phyloP scores from a whole-genome alignment of 2,797 vertebrate genomes.

The Erethizon dorsatum region DNA sequence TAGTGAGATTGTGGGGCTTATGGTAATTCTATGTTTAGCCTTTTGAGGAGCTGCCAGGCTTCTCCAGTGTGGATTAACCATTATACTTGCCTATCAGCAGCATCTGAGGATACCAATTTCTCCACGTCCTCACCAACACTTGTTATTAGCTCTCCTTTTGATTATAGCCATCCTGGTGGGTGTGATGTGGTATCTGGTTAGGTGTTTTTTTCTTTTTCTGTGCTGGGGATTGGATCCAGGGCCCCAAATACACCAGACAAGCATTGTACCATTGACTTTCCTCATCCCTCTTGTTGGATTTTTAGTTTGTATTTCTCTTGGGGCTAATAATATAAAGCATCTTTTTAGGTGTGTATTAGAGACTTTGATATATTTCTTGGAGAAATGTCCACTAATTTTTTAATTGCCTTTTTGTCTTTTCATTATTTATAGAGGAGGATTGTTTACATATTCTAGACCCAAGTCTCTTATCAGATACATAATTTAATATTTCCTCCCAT shows the following conservation, averaged over 20 bases:
- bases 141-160: not conserved
- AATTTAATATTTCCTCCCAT: not conserved
- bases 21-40: not conserved
- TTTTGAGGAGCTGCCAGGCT: not conserved
- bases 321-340: not conserved
- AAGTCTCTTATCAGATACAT: not conserved
- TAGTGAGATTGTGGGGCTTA: not conserved
- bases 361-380: not conserved
- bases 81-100: fast-evolving
- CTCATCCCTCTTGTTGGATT: not conserved
- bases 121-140: fast-evolving
- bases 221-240: not conserved
- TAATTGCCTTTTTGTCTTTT: not conserved
- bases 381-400: not conserved
- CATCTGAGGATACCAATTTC: not conserved
- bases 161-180: not conserved
- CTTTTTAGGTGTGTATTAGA: no score
- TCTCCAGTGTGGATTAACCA: not conserved
- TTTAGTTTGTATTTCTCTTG: not conserved
- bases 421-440: not conserved
- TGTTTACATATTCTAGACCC: not conserved
- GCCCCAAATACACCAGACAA: not conserved
- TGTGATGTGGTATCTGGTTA: no score
- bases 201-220: not conserved
- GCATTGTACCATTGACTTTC: not conserved